Base-by-base conservation (phyloP, 2,113 vertebrate genomes). In the Alosa alosa region DNA sequence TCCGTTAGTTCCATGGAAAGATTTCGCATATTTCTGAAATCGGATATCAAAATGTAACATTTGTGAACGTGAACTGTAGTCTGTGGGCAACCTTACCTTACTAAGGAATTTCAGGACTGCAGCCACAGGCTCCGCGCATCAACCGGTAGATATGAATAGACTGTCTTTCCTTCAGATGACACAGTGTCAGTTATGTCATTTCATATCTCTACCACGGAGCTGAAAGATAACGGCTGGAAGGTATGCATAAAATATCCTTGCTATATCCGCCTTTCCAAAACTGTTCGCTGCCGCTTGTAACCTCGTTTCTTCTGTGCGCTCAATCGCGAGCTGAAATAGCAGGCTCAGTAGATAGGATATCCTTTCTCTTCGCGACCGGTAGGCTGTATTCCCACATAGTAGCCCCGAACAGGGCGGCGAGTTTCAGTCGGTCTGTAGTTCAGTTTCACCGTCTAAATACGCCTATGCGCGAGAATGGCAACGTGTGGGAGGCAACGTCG, bases 361-460 rank as follows among this genome's bases (percentile, higher is more conserved):
- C 57, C 45, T 81, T 52, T 45, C 84, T n/a, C 31, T 72, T 39
- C 46, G 57, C 44, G 57, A 45, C 87, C 84, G 31, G 82, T 52
- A 84, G 41, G 41, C 41, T 44, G 4, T 72, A 87, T 88, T 87
- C 86, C 86, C 25, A n/a, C 41, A 50, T 39, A 52, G n/a, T 17
- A 39, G 57, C 72, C 82, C 83, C 60, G 45, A 9, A 15, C 85
- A 82, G 78, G 55, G 85, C 22, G 44, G 84, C 39, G 36, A 86
- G 81, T 85, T 85, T 85, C 86, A 68, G 87, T 75, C 83, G 25
- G 84, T 50, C 49, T 39, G 72, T 41, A 82, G 52, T 78, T 36
- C 84, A 83, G 87, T 86, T 85, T 91, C 87, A 72, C 81, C 10
- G 81, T 85, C 78, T 45, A 84, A 75, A 78, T 68, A 85, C 87